phyloP scores from a whole-genome alignment of 2,113 vertebrate species.

The Ciconia boyciana region DNA sequence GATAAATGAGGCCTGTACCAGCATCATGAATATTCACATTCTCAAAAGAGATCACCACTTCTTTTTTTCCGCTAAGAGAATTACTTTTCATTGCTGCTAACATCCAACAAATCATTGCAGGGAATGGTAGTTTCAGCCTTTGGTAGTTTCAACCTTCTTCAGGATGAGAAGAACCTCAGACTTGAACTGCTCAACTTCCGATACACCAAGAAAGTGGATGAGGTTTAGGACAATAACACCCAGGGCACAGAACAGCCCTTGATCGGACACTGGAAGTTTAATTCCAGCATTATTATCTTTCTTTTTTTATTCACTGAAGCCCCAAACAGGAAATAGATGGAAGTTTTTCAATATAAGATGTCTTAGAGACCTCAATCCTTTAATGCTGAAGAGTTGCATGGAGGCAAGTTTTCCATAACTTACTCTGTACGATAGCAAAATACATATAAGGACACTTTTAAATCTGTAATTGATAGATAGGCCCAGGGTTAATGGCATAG shows the following conservation, averaged over 20 bases:
- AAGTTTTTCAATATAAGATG: not conserved
- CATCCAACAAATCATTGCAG: not conserved
- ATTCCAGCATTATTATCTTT: not conserved
- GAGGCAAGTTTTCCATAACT: constrained; percentile 1
- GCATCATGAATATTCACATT: not conserved
- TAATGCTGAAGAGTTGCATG: not conserved
- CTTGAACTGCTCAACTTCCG: not conserved
- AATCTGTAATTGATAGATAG: constrained; percentile 42
- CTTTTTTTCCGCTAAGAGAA: not conserved
- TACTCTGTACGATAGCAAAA: not conserved
- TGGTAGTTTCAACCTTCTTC: not conserved
- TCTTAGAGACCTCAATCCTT: not conserved
- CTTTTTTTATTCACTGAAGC: not conserved
- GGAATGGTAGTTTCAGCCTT: not conserved
- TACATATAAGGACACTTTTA: not conserved
- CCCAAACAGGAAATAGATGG: not conserved
- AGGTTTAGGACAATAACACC: not conserved
- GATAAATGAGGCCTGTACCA: constrained; percentile 16
- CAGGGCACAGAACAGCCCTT: not conserved
- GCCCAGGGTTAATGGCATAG: constrained; percentile 31
- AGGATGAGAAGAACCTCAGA: not conserved
- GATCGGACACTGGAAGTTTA: not conserved
- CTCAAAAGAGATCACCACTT: not conserved
- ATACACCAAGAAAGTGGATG: not conserved
- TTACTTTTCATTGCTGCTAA: not conserved